Percentiles rank a stretch among this genome's conserved stretches.
phyloP scores from a whole-genome alignment of 2,797 vertebrate genomes.

The Anabacerthia variegaticeps region DNA sequence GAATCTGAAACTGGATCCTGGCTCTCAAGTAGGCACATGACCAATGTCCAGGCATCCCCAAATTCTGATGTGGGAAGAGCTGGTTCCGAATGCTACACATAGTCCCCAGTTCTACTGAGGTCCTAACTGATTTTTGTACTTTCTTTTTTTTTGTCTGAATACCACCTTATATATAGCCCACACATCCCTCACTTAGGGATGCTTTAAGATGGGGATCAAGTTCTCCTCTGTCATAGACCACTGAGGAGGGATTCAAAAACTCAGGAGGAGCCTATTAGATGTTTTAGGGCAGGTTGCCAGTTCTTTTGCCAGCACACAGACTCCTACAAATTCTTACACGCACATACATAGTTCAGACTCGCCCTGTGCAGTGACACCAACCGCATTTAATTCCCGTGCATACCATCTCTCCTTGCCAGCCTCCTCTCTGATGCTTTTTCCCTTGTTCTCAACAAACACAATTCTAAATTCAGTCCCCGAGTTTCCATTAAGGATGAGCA shows the following conservation, averaged over 20 bases:
- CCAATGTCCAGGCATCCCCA: not conserved
- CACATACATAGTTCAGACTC: constrained; percentile 62
- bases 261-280: constrained; percentile 47
- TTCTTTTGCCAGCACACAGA: constrained; percentile 57
- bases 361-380: constrained; percentile 62
- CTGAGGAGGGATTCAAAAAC: constrained; percentile 24
- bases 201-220: constrained; percentile 15
- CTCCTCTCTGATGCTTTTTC: constrained; percentile 11
- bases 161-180: not conserved
- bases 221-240: not conserved
- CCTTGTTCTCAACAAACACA: constrained; percentile 39
- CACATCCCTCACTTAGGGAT: not conserved
- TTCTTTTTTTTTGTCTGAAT: not conserved
- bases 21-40: not conserved
- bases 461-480: constrained; percentile 43
- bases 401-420: constrained; percentile 54
- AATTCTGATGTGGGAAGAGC: not conserved
- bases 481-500: constrained; percentile 59
- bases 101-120: not conserved
- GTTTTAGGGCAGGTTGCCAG: constrained; percentile 51
- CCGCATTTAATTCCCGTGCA: constrained; percentile 54
- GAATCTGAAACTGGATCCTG: not conserved
- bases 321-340: constrained; percentile 65
- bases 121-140: not conserved
- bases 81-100: not conserved